Evolutionary conservation across 1,140 invertebrate genomes (phyloP).

Genomic region (Calosoma granatense): DNA sequence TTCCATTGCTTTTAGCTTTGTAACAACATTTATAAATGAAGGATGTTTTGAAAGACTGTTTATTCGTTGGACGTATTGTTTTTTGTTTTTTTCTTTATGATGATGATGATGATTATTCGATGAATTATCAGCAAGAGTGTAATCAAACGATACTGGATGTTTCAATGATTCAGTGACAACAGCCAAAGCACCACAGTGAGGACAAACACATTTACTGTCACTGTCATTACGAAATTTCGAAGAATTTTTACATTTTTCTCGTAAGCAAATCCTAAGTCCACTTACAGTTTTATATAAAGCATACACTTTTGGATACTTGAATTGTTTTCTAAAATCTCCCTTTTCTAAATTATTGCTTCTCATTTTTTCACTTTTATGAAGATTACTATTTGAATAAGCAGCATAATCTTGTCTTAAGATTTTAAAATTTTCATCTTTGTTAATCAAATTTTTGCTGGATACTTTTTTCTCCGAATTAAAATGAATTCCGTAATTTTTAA

Average conservation of each 20-base stretch:
- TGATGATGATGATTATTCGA: too few relatives aligned
- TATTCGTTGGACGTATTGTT: too few relatives aligned
- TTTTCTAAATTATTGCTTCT: not conserved
- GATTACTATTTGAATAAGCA: not conserved
- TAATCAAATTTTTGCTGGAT: not conserved
- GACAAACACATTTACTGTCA: not conserved
- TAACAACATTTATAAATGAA: not conserved
- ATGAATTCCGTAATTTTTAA: too few relatives aligned
- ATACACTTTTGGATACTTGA: not conserved
- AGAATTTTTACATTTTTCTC: not conserved
- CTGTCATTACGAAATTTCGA: not conserved
- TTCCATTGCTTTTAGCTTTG: not conserved
- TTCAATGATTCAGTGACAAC: not conserved
- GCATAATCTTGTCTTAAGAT: not conserved
- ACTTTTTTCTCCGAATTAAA: not conserved
- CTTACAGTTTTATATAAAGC: not conserved
- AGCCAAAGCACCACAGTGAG: not conserved
- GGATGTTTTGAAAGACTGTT: not conserved
- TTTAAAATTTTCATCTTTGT: slow-evolving; percentile 6
- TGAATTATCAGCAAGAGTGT: too few relatives aligned
- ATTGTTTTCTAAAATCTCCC: not conserved
- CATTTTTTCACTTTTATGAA: not conserved
- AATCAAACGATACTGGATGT: not conserved
- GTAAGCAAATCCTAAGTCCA: not conserved
- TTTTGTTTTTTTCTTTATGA: too few relatives aligned